These are phyloP conservation scores for Litoditis marina DNA, from an alignment of 2,888 invertebrate species.

Conservation along the genomic window DNA sequence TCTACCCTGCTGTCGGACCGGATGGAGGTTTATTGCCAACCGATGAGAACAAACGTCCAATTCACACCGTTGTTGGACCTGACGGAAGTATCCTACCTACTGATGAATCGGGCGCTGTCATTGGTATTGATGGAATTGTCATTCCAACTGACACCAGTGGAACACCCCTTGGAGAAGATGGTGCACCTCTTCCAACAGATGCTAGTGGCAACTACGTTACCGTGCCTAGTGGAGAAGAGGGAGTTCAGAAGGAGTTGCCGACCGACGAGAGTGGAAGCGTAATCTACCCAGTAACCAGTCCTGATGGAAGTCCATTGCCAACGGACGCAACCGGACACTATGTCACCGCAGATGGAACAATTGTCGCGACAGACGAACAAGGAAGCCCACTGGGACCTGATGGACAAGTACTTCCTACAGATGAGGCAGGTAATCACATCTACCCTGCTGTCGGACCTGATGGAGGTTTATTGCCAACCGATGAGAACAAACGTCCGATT, in stretches of 20 bases:
- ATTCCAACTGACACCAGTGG: constrained; percentile 29
- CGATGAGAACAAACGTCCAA: constrained; percentile 11
- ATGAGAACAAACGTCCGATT: constrained; percentile 17
- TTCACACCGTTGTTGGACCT: constrained; percentile 21
- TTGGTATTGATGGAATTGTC: constrained; percentile 19
- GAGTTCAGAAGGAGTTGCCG: constrained; percentile 17
- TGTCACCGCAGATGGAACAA: constrained; percentile 9
- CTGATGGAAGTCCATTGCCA: constrained; percentile 27
- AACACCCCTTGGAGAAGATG: constrained; percentile 21
- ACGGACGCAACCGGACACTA: constrained; percentile 21
- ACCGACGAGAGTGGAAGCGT: constrained; percentile 39
- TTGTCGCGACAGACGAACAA: constrained; percentile 9
- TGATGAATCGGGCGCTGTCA: neutral
- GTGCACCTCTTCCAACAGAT: constrained; percentile 13
- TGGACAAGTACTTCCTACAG: constrained; percentile 7
- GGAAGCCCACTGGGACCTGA: constrained; percentile 12
- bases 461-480: constrained; percentile 26
- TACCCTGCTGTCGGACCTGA: constrained; percentile 28
- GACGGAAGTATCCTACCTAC: constrained; percentile 27
- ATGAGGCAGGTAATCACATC: constrained; percentile 10
- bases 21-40: constrained; percentile 16
- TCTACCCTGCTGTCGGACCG: constrained; percentile 30
- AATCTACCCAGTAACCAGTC: constrained; percentile 26
- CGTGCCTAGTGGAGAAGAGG: constrained; percentile 19
- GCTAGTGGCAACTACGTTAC: constrained; percentile 20